Percentiles rank a stretch among this genome's conserved stretches.
Evolutionary conservation across 2,797 vertebrate species (phyloP).

Genomic region (Ciconia nigra): DNA sequence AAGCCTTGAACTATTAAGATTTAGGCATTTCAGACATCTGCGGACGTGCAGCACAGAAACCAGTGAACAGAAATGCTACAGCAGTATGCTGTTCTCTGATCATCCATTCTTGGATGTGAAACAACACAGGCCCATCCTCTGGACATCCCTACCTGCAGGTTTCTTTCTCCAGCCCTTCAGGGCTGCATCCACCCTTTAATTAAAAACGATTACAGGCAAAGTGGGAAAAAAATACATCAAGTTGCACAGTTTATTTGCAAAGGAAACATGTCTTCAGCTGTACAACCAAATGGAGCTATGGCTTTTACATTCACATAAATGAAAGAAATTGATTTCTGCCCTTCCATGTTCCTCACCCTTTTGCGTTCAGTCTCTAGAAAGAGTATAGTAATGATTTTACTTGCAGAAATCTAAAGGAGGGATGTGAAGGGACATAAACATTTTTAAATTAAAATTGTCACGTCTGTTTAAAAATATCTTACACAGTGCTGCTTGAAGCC

Average conservation of each 20-base stretch:
- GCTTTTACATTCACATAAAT: neutral
- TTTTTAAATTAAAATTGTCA: neutral
- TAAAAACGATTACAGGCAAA: neutral
- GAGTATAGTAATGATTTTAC: neutral
- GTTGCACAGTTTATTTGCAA: neutral
- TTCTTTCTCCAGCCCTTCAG: neutral
- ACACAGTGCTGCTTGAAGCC: neutral
- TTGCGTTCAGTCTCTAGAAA: neutral
- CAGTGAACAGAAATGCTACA: neutral
- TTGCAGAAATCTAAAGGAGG: neutral
- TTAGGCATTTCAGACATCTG: neutral
- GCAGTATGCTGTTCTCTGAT: neutral
- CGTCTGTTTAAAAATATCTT: neutral
- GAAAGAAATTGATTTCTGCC: neutral
- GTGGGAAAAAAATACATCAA: neutral
- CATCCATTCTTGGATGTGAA: accelerated
- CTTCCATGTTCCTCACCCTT: neutral
- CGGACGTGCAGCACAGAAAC: neutral
- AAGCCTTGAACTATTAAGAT: neutral
- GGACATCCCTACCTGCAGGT: neutral
- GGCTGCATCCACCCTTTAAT: neutral
- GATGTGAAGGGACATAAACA: neutral
- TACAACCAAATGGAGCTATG: neutral
- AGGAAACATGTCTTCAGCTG: neutral
- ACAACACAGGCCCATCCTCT: neutral